Conservation (phyloP, 1,140 invertebrate species). For the Microvelia longipes region DNA sequence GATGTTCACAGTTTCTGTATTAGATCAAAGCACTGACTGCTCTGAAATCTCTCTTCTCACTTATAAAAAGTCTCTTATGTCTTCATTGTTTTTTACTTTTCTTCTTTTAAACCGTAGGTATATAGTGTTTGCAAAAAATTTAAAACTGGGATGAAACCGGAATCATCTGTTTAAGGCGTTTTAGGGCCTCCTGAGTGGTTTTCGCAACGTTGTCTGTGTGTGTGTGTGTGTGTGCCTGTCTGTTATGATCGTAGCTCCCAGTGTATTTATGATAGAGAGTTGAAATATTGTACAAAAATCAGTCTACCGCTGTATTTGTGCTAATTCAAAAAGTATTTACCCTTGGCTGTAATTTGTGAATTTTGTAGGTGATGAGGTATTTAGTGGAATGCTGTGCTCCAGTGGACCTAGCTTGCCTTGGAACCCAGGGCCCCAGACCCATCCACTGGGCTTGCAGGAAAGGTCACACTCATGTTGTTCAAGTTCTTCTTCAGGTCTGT, state of each 20-base stretch:
- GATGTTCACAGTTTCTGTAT: no score
- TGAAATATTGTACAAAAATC: not conserved
- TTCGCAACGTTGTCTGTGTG: not conserved
- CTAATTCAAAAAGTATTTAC: no score
- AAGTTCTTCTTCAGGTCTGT: conserved; percentile 54
- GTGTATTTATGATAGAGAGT: not conserved
- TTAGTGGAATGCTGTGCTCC: conserved; percentile 66
- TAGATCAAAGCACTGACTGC: no score
- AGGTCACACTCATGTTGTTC: conserved; percentile 72
- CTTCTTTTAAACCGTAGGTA: no score
- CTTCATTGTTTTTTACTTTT: no score
- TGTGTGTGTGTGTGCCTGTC: not conserved
- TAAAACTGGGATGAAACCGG: no score
- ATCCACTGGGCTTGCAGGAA: conserved; percentile 82
- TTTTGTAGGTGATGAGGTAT: conserved; percentile 50
- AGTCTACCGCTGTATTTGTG: no score
- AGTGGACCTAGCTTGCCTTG: conserved; percentile 68
- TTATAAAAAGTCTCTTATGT: no score
- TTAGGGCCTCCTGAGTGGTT: not conserved
- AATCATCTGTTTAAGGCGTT: no score
- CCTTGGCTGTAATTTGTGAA: not conserved
- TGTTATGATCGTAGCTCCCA: not conserved
- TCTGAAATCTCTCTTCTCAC: no score
- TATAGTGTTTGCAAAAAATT: no score
- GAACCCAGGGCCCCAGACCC: conserved; percentile 71